A percentile compares a stretch with the other conserved stretches of the same genome.
These are phyloP conservation scores for Malurus elegans DNA, from an alignment of 2,113 vertebrate genomes.

Conservation along the genomic window DNA sequence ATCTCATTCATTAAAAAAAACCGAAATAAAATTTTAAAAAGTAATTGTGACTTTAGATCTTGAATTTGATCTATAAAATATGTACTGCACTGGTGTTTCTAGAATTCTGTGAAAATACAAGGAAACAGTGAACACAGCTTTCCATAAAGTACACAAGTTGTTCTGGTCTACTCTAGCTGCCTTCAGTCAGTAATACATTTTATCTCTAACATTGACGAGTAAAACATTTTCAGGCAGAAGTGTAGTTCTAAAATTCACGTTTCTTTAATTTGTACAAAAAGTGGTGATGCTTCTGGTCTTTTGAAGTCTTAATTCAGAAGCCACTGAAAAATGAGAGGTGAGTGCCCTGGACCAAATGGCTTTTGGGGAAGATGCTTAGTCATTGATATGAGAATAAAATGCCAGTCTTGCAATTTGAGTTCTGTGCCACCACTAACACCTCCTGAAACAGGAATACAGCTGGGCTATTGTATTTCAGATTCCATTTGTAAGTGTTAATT, in stretches of 20 bases:
- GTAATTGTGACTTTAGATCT: background rate
- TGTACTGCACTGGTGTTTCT: background rate
- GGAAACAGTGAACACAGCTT: background rate
- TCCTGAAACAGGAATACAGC: constrained; percentile 4
- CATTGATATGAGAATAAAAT: background rate
- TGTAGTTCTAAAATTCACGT: background rate
- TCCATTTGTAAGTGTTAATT: background rate
- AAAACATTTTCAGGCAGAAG: background rate
- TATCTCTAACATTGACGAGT: background rate
- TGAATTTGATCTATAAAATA: background rate
- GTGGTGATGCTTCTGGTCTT: background rate
- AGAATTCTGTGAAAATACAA: background rate
- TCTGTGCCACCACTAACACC: background rate
- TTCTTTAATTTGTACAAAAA: background rate
- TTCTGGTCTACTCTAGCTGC: background rate
- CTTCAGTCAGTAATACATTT: background rate
- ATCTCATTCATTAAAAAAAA: background rate
- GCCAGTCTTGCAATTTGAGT: background rate
- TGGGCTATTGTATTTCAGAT: background rate
- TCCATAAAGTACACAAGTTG: background rate
- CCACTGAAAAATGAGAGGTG: background rate
- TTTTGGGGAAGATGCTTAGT: background rate
- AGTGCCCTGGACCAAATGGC: background rate
- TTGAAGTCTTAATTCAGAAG: background rate
- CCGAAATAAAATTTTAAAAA: background rate